Conservation (phyloP, 1,140 invertebrate species). For the Philotrypesis tridentata region DNA sequence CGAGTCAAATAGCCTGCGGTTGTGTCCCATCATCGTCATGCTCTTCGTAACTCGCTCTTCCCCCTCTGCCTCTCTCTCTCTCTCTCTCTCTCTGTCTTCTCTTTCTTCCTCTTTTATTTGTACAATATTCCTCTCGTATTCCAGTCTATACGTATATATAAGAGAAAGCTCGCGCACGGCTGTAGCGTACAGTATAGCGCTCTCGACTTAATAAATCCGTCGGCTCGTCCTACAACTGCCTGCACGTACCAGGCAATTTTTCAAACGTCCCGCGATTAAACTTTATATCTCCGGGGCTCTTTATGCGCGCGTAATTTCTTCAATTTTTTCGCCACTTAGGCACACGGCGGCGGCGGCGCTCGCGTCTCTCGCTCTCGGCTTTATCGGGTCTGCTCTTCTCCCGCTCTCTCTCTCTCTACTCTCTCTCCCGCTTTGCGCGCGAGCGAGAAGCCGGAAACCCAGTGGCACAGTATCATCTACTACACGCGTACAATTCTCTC, state of each 20-base stretch:
- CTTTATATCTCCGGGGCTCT: slow-evolving; percentile 12
- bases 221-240: not conserved
- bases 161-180: not conserved
- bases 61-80: not conserved
- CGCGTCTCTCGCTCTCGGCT: not conserved
- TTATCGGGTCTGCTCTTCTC: not conserved
- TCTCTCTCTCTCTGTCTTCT: not conserved
- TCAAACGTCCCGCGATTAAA: slow-evolving; percentile 37
- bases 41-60: not conserved
- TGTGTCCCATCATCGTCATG: not conserved
- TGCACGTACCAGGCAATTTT: slow-evolving; percentile 25
- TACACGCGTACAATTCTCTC: not conserved
- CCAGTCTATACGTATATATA: too few relatives aligned
- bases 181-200: not conserved
- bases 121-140: not conserved
- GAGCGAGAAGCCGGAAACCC: not conserved
- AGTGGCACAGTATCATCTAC: not conserved
- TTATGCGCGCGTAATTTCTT: slow-evolving; percentile 38
- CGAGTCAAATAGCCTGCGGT: slow-evolving; percentile 22
- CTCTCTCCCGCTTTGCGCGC: too few relatives aligned
- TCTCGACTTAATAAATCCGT: slow-evolving; percentile 37
- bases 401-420: not conserved
- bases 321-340: slow-evolving; percentile 46
- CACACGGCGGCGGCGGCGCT: not conserved
- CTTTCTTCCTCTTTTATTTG: too few relatives aligned